These are phyloP conservation scores for Cephus nigrinus DNA, from an alignment of 2,888 invertebrate genomes.

Conservation along the genomic window DNA sequence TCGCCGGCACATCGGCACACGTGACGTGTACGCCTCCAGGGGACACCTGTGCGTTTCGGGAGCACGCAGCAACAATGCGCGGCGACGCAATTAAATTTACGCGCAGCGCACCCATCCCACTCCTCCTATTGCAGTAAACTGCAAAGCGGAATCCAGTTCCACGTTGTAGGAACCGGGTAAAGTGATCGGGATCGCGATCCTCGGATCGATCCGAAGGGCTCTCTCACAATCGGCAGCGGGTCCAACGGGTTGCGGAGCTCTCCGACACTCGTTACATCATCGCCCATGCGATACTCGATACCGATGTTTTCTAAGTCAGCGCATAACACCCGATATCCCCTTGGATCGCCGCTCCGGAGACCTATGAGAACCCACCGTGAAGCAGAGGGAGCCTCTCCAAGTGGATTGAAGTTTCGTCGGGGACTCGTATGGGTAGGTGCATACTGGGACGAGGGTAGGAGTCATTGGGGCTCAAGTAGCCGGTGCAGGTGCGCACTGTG, in stretches of 20 bases:
- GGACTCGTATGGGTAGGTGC: neutral
- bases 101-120: neutral
- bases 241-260: neutral
- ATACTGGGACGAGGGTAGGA: neutral
- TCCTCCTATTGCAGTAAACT: neutral
- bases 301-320: conserved; percentile 56
- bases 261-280: conserved; percentile 43
- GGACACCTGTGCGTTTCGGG: conserved; percentile 19
- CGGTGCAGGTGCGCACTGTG: conserved; percentile 40
- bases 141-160: conserved; percentile 2
- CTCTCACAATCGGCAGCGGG: neutral
- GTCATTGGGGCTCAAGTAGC: neutral
- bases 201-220: neutral
- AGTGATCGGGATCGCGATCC: neutral
- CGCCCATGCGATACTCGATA: conserved; percentile 46
- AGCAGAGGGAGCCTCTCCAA: neutral
- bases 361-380: conserved; percentile 5
- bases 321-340: conserved; percentile 50
- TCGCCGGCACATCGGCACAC: conserved; percentile 6
- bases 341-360: conserved; percentile 18
- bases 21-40: conserved; percentile 16
- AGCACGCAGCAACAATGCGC: neutral
- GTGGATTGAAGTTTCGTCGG: neutral
- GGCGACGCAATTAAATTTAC: neutral
- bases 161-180: neutral